Percentiles rank a stretch among this genome's conserved stretches.
Conservation (phyloP, 1,140 invertebrate genomes). For the Brachionus rubens region DNA sequence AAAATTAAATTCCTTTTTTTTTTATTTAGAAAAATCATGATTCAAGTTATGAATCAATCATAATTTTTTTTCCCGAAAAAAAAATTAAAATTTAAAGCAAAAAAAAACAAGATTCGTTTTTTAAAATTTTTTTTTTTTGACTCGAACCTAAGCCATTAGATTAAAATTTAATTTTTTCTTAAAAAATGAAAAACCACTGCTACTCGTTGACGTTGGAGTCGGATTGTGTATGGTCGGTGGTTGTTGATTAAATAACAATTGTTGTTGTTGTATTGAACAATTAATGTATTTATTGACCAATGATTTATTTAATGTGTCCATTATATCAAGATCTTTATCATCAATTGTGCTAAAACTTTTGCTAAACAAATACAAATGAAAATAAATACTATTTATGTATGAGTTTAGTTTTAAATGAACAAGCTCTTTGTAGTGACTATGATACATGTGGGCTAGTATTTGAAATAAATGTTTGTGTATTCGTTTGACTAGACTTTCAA, state of each 20-base stretch:
- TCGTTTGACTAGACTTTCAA: constrained; percentile 89
- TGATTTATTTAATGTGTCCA: constrained; percentile 36
- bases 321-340: constrained; percentile 41
- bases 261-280: constrained; percentile 26
- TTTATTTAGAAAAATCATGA: too few relatives aligned
- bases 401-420: constrained; percentile 84
- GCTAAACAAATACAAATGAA: constrained; percentile 43
- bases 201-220: not conserved
- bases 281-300: constrained; percentile 36
- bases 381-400: constrained; percentile 47
- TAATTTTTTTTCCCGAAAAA: too few relatives aligned
- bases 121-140: not conserved
- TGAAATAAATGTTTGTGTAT: constrained; percentile 93
- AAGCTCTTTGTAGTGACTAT: constrained; percentile 92
- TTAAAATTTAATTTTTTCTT: constrained; percentile 45
- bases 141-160: constrained; percentile 5
- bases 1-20: too few relatives aligned
- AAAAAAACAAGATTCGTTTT: too few relatives aligned
- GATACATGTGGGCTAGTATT: constrained; percentile 94
- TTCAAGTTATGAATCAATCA: too few relatives aligned
- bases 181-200: constrained; percentile 42
- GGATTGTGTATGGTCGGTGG: constrained; percentile 17
- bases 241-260: constrained; percentile 25
- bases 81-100: too few relatives aligned
- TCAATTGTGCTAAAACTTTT: constrained; percentile 16